A percentile compares a stretch with the other conserved stretches of the same genome.
Evolutionary conservation across 1,140 invertebrate genomes (phyloP).

Genomic region (Littorina saxatilis): DNA sequence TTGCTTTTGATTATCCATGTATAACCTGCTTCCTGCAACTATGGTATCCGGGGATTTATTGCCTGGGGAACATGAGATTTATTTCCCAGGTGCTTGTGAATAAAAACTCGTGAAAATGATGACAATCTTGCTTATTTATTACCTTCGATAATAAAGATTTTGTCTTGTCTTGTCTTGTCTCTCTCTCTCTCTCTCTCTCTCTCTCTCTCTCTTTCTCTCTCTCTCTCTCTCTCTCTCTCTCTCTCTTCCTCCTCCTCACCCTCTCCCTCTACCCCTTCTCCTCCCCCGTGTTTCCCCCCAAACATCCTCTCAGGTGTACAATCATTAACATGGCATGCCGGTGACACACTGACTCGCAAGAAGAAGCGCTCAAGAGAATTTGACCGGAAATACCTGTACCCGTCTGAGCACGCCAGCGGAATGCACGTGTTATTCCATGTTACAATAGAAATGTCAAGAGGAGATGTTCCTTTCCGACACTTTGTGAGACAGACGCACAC

Average conservation of each 20-base stretch:
- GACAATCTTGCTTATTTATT: too few relatives aligned
- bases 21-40: too few relatives aligned
- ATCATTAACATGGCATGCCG: background rate
- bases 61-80: too few relatives aligned
- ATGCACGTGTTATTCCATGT: background rate
- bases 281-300: too few relatives aligned
- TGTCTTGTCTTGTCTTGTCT: background rate
- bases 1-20: too few relatives aligned
- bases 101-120: too few relatives aligned
- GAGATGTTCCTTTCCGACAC: background rate
- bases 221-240: background rate
- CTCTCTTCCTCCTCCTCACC: background rate
- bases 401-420: background rate
- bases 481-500: background rate
- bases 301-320: too few relatives aligned
- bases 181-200: background rate
- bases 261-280: too few relatives aligned
- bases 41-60: too few relatives aligned
- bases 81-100: too few relatives aligned
- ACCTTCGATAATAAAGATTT: too few relatives aligned
- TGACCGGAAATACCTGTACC: background rate
- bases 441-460: background rate
- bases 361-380: background rate
- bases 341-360: background rate
- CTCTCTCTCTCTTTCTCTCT: background rate